phyloP scores from a whole-genome alignment of 2,888 invertebrate genomes.

The Amiota mariae region DNA sequence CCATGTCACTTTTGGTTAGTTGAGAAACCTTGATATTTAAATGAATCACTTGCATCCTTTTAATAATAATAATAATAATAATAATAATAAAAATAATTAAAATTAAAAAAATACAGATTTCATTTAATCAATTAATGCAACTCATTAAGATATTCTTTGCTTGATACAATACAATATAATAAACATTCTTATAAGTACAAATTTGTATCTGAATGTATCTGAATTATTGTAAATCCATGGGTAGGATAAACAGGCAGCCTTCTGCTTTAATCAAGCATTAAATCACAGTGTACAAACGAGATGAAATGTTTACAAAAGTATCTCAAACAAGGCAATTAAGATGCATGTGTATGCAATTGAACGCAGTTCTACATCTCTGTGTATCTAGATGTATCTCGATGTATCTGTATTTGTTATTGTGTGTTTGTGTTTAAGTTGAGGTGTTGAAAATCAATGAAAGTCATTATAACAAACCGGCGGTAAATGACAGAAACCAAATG shows the following conservation, averaged over 20 bases:
- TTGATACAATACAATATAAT: too few species aligned
- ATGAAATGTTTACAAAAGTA: conserved; percentile 28
- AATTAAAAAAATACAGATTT: too few species aligned
- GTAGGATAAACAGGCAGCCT: not conserved
- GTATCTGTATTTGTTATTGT: not conserved
- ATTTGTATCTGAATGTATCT: too few species aligned
- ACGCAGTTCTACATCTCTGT: not conserved
- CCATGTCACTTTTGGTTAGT: too few species aligned
- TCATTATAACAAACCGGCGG: conserved; percentile 71
- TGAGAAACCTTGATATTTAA: too few species aligned
- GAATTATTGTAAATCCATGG: too few species aligned
- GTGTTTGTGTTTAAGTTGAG: conserved; percentile 50
- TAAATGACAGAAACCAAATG: conserved; percentile 74
- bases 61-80: too few species aligned
- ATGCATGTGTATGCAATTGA: conserved; percentile 34
- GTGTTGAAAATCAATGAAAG: conserved; percentile 68
- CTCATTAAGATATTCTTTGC: too few species aligned
- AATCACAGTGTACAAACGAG: conserved; percentile 38
- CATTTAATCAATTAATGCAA: too few species aligned
- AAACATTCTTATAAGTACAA: too few species aligned
- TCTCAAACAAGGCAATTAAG: conserved; percentile 53
- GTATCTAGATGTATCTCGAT: conserved; percentile 1
- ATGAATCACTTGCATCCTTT: too few species aligned
- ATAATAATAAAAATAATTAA: too few species aligned
- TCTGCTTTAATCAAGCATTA: conserved; percentile 24